Evolutionary conservation across 2,113 vertebrate genomes (phyloP), one percentile per base, ranked within the genome.

Genomic region (Argyrosomus japonicus): DNA sequence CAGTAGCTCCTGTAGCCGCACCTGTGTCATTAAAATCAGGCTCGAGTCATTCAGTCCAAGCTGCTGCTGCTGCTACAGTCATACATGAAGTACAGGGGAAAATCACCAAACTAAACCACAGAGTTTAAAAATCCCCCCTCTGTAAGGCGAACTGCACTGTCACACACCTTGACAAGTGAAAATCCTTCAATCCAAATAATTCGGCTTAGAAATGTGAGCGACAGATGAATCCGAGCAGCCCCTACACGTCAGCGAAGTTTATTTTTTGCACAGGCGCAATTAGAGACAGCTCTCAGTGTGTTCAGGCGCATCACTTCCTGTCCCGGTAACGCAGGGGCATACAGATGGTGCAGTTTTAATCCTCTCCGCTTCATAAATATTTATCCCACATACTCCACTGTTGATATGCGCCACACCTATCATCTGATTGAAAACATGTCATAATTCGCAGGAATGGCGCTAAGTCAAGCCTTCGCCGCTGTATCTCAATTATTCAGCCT

Each of bases 221-320:
- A 58, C 13, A 40, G 21, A 53, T 63, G 15, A 21, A 60, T 19
- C 27, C 11, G 14, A 2, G 18, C 8, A 11, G 72, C 27, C n/a
- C 64, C 56, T 15, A 78, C 82, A 79, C 76, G 81, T 82, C 79
- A 89, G 85, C 77, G 45, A 40, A 61, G 8, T 82, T 75, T 5
- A 75, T 93, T 95, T 93, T 95, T 83, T 84, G 79, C 58, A 87
- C 94, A 95, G 94, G 94, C 94, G 89, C 82, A 77, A 73, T 82
- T 36, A 11, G 15, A 77, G 92, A 45, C 93, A 92, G 83, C 91
- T 92, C 86, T 81, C 14, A 27, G 70, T 17, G 88, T 82, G 48
- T 93, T 93, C 81, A 74, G 68, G 89, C 56, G 45, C 79, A 86
- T 90, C 92, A 91, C 70, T 81, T 90, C 84, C 93, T 88, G 91